phyloP scores from a whole-genome alignment of 1,140 invertebrate species.

The Limonius californicus region DNA sequence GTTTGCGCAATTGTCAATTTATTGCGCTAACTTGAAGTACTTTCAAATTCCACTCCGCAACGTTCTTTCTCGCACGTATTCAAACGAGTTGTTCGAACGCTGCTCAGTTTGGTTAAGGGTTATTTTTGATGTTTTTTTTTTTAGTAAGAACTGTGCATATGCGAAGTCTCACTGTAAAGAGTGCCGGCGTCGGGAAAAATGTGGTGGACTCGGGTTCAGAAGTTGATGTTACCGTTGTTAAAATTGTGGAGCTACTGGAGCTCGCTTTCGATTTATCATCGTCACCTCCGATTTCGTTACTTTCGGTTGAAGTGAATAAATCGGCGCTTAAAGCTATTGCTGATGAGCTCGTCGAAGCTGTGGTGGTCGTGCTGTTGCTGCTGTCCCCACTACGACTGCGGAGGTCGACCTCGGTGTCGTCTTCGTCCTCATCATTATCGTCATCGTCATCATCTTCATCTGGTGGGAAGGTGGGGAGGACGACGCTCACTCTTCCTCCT shows the following conservation, averaged over 20 bases:
- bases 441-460: slow-evolving; percentile 50
- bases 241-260: neutral
- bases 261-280: too few relatives aligned
- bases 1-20: neutral
- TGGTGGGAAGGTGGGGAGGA: slow-evolving; percentile 53
- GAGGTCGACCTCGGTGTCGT: slow-evolving; percentile 23
- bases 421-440: slow-evolving; percentile 45
- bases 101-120: too few relatives aligned
- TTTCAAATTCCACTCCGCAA: too few relatives aligned
- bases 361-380: slow-evolving; percentile 20
- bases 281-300: slow-evolving; percentile 8
- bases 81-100: too few relatives aligned
- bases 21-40: neutral
- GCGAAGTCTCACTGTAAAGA: neutral
- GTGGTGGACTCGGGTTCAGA: neutral
- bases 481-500: slow-evolving; percentile 52
- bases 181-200: neutral
- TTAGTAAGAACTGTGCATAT: neutral
- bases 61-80: too few relatives aligned
- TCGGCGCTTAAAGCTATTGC: slow-evolving; percentile 21
- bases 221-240: neutral
- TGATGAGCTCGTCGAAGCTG: neutral
- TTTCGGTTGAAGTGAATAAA: neutral
- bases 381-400: slow-evolving; percentile 13
- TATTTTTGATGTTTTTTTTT: neutral